Base-by-base conservation (phyloP, 2,113 vertebrate species). In the Centropus bengalensis region DNA sequence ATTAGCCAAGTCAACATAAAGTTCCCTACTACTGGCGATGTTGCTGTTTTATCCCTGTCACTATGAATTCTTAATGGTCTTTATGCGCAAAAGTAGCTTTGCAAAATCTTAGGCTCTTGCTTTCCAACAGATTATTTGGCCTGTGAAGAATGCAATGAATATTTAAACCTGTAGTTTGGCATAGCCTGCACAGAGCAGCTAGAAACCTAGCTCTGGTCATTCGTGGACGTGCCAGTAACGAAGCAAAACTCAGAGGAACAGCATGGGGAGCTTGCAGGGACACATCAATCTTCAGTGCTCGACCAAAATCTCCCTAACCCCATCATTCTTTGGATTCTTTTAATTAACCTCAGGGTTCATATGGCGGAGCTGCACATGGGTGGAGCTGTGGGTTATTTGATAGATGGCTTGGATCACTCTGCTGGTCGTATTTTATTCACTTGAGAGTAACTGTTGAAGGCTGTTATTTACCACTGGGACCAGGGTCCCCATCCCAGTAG, bases 51-150 rank as follows among this genome's bases (percentile, higher is more conserved):
- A 95, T 32, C 74, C 73, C 68, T 26, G 89, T 91, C 91, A 76
- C 3, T 5, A 95, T 94, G 85, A 92, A 93, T 93, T 97, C 95
- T 96, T 96, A 95, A 96, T 91, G 82, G 86, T 40, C 92, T 93
- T 96, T 92, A 90, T 92, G 87, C 91, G 95, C 86, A 92, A 91
- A 94, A 96, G 92, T 68, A 89, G 94, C 91, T 97, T 96, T 91
- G 87, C 91, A 92, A 82, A 88, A 87, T 91, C 89, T 94, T 81
- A 66, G 62, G 42, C 62, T 92, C 47, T 68, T 60, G 66, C 64
- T 90, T 96, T 91, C 89, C 82, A 73, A 84, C 79, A 70, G 67
- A 85, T 78, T 82, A 95, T 86, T 84, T 93, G 93, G 84, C 93
- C 84, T 71, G 86, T 40, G 80, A 81, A 94, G 86, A 95, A 92